phyloP scores from a whole-genome alignment of 1,140 invertebrate genomes.

The Wasmannia auropunctata region DNA sequence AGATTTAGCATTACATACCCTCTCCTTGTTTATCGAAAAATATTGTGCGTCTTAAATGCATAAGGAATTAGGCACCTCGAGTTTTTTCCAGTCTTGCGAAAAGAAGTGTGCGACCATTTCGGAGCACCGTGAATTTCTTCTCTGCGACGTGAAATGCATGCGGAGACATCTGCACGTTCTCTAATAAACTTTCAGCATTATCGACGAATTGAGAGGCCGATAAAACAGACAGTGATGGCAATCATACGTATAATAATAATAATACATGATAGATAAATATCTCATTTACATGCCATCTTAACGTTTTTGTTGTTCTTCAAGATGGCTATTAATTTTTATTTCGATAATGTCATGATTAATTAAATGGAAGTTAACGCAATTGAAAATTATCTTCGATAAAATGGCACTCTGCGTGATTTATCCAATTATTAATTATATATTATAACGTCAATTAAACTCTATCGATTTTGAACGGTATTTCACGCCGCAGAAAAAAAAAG shows the following conservation, averaged over 20 bases:
- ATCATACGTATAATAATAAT: too few species aligned
- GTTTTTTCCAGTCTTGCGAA: neutral
- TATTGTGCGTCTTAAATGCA: neutral
- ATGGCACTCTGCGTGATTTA: neutral
- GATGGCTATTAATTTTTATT: neutral
- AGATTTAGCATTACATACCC: neutral
- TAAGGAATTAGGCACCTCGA: neutral
- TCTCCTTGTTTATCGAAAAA: slow-evolving; percentile 9
- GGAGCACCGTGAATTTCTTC: neutral
- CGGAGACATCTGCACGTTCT: slow-evolving; percentile 39
- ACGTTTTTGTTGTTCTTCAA: neutral
- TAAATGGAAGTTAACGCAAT: neutral
- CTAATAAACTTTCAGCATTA: neutral
- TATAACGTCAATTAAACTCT: neutral
- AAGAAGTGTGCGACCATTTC: neutral
- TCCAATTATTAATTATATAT: neutral
- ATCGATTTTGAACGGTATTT: neutral
- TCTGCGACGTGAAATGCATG: slow-evolving; percentile 8
- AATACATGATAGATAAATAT: neutral
- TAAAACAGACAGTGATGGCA: slow-evolving; percentile 15
- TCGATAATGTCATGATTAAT: too few species aligned
- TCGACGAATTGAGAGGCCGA: neutral
- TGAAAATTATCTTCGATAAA: neutral
- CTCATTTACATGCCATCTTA: neutral
- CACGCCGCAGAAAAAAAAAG: neutral